Conservation (phyloP, 2,888 invertebrate species). For the Leptopterna dolabrata region DNA sequence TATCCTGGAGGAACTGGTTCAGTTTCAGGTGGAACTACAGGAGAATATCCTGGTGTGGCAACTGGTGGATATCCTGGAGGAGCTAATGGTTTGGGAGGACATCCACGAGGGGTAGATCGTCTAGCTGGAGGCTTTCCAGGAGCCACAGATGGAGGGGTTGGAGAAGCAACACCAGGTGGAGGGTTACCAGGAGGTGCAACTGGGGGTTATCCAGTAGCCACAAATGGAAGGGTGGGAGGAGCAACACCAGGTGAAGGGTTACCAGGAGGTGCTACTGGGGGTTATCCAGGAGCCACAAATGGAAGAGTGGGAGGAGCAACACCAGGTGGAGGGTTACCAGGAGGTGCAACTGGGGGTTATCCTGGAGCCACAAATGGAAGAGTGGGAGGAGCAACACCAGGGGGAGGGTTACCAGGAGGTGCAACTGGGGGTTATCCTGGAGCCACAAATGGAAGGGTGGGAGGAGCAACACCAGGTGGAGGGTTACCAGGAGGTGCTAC, state of each 20-base stretch:
- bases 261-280: conserved; percentile 40
- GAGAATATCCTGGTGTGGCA: conserved; percentile 55
- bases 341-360: conserved; percentile 47
- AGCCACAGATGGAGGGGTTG: too few species aligned
- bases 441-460: conserved; percentile 7
- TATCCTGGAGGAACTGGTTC: conserved; percentile 47
- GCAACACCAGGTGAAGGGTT: too few species aligned
- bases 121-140: too few species aligned
- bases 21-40: too few species aligned
- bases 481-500: conserved; percentile 55
- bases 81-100: too few species aligned
- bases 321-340: conserved; percentile 48
- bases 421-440: conserved; percentile 49
- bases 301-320: conserved; percentile 19
- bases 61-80: conserved; percentile 55
- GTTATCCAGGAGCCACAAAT: conserved; percentile 12
- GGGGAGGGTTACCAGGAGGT: conserved; percentile 33
- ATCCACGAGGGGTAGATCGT: too few species aligned
- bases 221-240: too few species aligned
- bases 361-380: conserved; percentile 30
- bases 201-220: too few species aligned
- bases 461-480: conserved; percentile 7
- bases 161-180: too few species aligned
- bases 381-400: conserved; percentile 50
- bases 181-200: too few species aligned